A percentile compares a stretch with the other conserved stretches of the same genome.
These are phyloP conservation scores for Turritopsis dohrnii DNA, from an alignment of 30 jellyfish, hydroid and myxozoan genomes.

Conservation along the genomic window DNA sequence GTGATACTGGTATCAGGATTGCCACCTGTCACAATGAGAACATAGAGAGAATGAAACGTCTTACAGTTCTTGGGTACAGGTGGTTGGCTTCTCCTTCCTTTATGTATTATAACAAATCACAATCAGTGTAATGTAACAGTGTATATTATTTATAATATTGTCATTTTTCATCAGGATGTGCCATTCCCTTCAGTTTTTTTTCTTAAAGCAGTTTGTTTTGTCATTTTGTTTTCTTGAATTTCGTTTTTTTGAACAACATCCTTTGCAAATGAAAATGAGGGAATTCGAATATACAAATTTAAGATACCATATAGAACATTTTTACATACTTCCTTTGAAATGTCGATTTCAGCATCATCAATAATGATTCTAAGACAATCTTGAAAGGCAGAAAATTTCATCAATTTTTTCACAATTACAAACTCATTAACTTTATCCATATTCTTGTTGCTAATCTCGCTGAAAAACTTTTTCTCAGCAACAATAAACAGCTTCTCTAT, in stretches of 20 bases:
- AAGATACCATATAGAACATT: not conserved
- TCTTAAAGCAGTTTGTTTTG: not conserved
- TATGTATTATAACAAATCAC: too few relatives aligned
- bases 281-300: not conserved
- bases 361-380: not conserved
- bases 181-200: not conserved
- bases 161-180: not conserved
- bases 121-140: too few relatives aligned
- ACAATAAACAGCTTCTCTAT: not conserved
- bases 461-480: not conserved
- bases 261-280: not conserved
- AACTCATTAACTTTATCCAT: not conserved
- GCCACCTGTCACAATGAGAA: too few relatives aligned
- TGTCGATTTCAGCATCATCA: not conserved
- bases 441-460: not conserved
- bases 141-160: too few relatives aligned
- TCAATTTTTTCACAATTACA: not conserved
- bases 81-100: too few relatives aligned
- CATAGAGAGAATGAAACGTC: too few relatives aligned
- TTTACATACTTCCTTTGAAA: not conserved
- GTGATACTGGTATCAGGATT: too few relatives aligned
- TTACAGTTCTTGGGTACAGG: too few relatives aligned
- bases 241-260: not conserved
- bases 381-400: not conserved
- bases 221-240: too few relatives aligned